These are phyloP conservation scores for Pectinophora gossypiella DNA, from an alignment of 1,140 invertebrate species.

Conservation along the genomic window DNA sequence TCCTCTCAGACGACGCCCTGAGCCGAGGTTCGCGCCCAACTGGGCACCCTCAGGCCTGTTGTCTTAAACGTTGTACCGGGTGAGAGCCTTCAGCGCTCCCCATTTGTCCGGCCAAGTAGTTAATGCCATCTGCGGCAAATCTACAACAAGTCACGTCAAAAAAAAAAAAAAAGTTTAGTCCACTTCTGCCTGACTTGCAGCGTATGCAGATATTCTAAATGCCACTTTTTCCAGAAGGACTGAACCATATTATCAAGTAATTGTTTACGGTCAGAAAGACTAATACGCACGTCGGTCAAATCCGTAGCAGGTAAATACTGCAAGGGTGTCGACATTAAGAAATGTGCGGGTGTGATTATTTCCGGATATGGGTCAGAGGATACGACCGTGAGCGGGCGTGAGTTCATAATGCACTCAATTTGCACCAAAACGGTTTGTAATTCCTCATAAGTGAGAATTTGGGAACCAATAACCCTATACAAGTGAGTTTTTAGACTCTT, in stretches of 20 bases:
- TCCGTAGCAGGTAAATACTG: conserved; percentile 35
- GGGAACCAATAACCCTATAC: conserved; percentile 9
- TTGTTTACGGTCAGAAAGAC: conserved; percentile 15
- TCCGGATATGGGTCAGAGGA: conserved; percentile 25
- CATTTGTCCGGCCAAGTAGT: no score
- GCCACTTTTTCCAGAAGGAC: conserved; percentile 47
- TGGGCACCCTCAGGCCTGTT: no score
- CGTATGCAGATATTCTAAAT: conserved; percentile 35
- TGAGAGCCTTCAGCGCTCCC: no score
- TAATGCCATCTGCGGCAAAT: no score
- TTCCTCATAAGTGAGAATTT: conserved; percentile 19
- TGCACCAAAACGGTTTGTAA: conserved; percentile 33
- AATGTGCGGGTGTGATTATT: conserved; percentile 43
- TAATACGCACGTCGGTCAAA: no score
- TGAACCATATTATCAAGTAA: conserved; percentile 31
- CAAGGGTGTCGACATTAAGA: conserved; percentile 35
- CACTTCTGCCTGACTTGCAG: conserved; percentile 33
- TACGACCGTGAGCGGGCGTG: conserved; percentile 30
- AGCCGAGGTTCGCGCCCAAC: no score
- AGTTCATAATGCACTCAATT: conserved; percentile 47
- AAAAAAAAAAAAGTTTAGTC: no score
- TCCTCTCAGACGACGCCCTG: no score
- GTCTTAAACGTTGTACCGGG: no score
- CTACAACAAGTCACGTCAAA: no score
- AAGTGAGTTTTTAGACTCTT: conserved; percentile 9